A percentile compares a stretch with the other conserved stretches of the same genome.
Evolutionary conservation across 2,888 invertebrate species (phyloP).

Genomic region (Conops quadrifasciatus): DNA sequence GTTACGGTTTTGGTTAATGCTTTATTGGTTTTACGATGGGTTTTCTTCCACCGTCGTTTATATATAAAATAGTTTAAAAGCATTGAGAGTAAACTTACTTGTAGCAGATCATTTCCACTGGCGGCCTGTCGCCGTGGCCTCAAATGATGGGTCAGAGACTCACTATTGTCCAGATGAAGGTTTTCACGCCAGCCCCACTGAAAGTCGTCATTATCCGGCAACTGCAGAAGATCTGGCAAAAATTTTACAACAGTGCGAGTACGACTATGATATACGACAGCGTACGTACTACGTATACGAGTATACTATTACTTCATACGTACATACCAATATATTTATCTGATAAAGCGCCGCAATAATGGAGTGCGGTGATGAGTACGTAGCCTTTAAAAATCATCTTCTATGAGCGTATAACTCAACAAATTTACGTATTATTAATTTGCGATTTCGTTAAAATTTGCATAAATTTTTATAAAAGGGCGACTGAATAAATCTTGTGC

Average conservation of each 20-base stretch:
- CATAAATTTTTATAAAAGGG: not conserved
- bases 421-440: not conserved
- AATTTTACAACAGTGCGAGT: not conserved
- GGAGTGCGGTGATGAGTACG: not conserved
- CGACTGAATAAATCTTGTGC: not conserved
- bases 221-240: constrained; percentile 54
- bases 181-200: constrained; percentile 55
- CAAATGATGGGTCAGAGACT: constrained; percentile 49
- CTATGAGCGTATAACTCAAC: not conserved
- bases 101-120: constrained; percentile 42
- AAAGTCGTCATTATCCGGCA: constrained; percentile 55
- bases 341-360: not conserved
- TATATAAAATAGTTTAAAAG: too few relatives aligned
- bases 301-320: not conserved
- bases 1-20: too few relatives aligned
- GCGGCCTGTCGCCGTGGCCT: constrained; percentile 49
- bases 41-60: too few relatives aligned
- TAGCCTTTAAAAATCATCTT: constrained; percentile 1
- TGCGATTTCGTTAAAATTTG: too few relatives aligned
- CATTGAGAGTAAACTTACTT: constrained; percentile 43
- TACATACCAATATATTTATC: constrained; percentile 30
- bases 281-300: not conserved
- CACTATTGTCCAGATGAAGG: constrained; percentile 33
- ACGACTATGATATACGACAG: not conserved
- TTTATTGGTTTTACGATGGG: too few relatives aligned